Conservation (phyloP, 2,113 vertebrate species). For the Felis chaus region DNA sequence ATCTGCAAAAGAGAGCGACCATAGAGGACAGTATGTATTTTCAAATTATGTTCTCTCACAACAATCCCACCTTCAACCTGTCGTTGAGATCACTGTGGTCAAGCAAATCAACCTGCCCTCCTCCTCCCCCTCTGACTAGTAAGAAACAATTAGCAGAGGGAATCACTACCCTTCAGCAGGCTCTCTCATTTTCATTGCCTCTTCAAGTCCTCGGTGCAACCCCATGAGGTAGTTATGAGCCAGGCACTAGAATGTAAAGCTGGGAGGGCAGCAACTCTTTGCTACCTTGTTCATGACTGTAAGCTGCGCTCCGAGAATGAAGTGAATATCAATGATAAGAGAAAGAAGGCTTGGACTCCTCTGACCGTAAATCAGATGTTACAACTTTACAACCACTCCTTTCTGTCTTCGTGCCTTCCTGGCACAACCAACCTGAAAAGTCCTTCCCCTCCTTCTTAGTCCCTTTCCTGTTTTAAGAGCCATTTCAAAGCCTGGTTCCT, state of each 20-base stretch:
- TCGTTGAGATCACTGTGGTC: neutral
- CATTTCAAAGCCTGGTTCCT: slow-evolving; percentile 5
- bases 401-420: slow-evolving; percentile 9
- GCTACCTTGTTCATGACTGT: neutral
- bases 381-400: neutral
- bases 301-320: neutral
- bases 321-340: neutral
- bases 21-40: neutral
- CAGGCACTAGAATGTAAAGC: neutral
- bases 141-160: neutral
- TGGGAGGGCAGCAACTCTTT: neutral
- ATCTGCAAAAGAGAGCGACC: neutral
- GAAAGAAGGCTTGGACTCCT: neutral
- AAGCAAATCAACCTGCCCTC: neutral
- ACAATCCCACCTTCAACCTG: neutral
- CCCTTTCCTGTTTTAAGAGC: neutral
- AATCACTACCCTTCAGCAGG: neutral
- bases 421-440: neutral
- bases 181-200: neutral
- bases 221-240: neutral
- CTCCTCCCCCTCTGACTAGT: neutral
- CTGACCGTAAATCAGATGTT: neutral
- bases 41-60: neutral
- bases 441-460: neutral
- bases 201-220: neutral